A percentile compares a stretch with the other conserved stretches of the same genome.
Conservation (phyloP, 1,140 invertebrate species). For the Leptestheria dahalacensis region DNA sequence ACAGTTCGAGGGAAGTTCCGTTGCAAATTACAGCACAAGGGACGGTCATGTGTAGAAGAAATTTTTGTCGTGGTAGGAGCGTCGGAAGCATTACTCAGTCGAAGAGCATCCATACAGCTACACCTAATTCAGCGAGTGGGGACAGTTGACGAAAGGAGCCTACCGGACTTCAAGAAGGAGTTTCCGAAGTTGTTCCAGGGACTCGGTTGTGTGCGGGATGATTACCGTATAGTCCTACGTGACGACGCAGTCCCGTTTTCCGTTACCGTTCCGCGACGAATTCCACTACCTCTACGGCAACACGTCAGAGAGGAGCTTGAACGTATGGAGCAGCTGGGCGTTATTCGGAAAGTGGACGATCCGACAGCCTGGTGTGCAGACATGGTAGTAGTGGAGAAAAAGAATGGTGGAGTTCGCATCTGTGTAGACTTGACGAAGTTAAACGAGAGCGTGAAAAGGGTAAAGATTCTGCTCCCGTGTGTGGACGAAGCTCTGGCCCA, state of each 20-base stretch:
- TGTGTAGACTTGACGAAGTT: constrained; percentile 28
- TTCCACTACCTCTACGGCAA: neutral
- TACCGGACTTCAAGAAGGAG: neutral
- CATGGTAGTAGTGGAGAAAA: constrained; percentile 28
- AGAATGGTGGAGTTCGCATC: constrained; percentile 24
- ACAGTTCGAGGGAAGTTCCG: neutral
- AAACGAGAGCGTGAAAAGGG: constrained; percentile 21
- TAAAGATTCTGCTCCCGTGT: constrained; percentile 20
- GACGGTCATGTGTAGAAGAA: neutral
- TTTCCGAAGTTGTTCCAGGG: constrained; percentile 3
- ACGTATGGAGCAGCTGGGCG: constrained; percentile 18
- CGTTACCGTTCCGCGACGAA: constrained; percentile 5
- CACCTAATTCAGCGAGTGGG: neutral
- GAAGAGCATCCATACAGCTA: neutral
- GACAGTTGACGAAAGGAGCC: neutral
- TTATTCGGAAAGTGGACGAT: constrained; percentile 25
- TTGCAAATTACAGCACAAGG: neutral
- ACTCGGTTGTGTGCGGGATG: neutral
- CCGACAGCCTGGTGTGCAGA: constrained; percentile 28
- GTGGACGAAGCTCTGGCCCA: constrained; percentile 18
- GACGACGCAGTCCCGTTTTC: constrained; percentile 2
- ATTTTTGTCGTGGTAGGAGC: neutral
- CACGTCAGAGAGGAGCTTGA: constrained; percentile 22
- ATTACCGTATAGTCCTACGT: neutral
- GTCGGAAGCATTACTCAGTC: neutral